phyloP scores from a whole-genome alignment of 2,113 vertebrate genomes.

The Dicaeum eximium region DNA sequence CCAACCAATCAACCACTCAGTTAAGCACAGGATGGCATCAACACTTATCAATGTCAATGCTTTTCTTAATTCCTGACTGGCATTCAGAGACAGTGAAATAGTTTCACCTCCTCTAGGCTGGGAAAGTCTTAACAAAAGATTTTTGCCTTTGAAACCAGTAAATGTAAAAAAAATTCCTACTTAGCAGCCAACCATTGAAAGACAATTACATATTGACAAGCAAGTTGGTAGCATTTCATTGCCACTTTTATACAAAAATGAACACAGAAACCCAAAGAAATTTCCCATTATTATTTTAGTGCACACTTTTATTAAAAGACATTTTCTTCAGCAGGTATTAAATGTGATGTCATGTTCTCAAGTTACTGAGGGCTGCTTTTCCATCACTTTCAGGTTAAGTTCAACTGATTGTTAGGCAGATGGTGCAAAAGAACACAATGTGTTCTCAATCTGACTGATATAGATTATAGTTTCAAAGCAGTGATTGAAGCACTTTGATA shows the following conservation, averaged over 20 bases:
- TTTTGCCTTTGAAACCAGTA: not conserved
- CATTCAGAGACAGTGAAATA: not conserved
- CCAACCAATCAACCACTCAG: not conserved
- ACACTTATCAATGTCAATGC: not conserved
- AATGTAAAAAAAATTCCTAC: not conserved
- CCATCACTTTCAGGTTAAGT: not conserved
- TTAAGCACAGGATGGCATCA: not conserved
- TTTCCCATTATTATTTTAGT: not conserved
- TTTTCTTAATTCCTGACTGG: not conserved
- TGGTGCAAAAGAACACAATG: not conserved
- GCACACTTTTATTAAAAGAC: not conserved
- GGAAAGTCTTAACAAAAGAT: not conserved
- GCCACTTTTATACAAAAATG: not conserved
- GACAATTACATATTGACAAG: not conserved
- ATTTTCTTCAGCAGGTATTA: not conserved
- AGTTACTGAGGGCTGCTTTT: conserved; percentile 5
- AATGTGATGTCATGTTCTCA: not conserved
- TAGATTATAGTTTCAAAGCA: not conserved
- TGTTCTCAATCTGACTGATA: not conserved
- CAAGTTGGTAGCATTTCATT: not conserved
- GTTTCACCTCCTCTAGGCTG: not conserved
- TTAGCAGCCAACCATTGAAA: conserved; percentile 21
- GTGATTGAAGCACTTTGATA: not conserved
- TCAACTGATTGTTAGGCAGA: not conserved
- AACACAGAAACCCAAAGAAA: conserved; percentile 15